Base-by-base conservation (phyloP, 2,113 vertebrate species). In the Terrapene triunguis region DNA sequence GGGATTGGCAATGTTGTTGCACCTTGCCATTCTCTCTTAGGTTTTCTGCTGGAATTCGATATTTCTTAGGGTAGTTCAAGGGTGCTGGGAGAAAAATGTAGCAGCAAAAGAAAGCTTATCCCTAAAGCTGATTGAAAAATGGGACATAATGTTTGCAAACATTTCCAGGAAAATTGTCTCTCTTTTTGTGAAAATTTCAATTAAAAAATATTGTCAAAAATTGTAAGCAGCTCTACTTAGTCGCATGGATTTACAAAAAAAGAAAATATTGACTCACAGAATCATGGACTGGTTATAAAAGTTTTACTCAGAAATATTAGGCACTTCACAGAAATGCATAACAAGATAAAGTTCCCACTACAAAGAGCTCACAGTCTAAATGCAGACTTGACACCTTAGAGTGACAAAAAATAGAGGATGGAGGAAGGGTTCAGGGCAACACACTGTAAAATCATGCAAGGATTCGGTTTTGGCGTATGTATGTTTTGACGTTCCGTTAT, bases 281-380 rank as follows among this genome's bases (percentile, higher is more conserved):
- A 10, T 65, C 10, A 35, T 51, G 16, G 79, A 76, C 4, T 44
- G 47, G 51, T 69, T 35, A 22, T 62, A 85, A 76, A 7, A 74
- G 38, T 47, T 92, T 80, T 84, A 89, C 24, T 87, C 87, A 79
- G 92, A 89, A 89, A 72, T 35, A 72, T 72, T 72, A 72, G n/a
- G n/a, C 9, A 38, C 65, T 22, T 85, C 86, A 69, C 5, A 59
- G 9, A 21, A 83, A 54, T 16, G 88, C 91, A 42, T 54, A 10
- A 89, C 81, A 38, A 80, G 92, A 84, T 81, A 1, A 85, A 48
- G 10, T 53, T 69, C 76, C 74, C 53, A 69, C 85, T 3, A 4
- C 16, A 85, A 50, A 9, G 82, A 85, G 8, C 0, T 91, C 59
- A 16, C 81, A 85, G 93, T 91, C 1, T 76, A 0, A n/a, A 90